Percentiles rank a stretch among this genome's conserved stretches.
These are phyloP conservation scores for Eutrigla gurnardus DNA, from an alignment of 2,797 vertebrate genomes.

Conservation along the genomic window DNA sequence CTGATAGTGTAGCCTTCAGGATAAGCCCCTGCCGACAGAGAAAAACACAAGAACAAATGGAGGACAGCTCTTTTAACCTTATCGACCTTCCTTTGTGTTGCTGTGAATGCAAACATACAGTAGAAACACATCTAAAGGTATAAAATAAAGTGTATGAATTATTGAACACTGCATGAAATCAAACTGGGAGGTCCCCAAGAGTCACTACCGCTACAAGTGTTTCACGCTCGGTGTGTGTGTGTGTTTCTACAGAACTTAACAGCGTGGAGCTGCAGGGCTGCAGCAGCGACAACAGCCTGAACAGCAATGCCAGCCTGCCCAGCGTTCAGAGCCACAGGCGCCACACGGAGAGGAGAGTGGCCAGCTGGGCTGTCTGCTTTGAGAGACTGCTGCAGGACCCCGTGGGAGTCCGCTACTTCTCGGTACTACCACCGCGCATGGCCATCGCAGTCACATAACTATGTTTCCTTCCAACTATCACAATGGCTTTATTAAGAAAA, in stretches of 20 bases:
- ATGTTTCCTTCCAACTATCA: background rate
- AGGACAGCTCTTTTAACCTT: background rate
- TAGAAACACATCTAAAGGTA: background rate
- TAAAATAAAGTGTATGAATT: background rate
- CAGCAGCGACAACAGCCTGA: constrained; percentile 94
- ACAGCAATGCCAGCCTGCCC: constrained; percentile 98
- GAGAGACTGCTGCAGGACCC: constrained; percentile 97
- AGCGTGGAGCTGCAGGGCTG: constrained; percentile 94
- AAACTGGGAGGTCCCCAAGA: background rate
- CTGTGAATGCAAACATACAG: background rate
- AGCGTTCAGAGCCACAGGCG: constrained; percentile 95
- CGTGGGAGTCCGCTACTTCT: constrained; percentile 94
- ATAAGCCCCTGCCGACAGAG: background rate
- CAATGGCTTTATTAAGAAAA: background rate
- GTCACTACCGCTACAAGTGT: background rate
- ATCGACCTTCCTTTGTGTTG: background rate
- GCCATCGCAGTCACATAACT: background rate
- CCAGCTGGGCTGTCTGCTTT: constrained; percentile 97
- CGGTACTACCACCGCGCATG: constrained; percentile 81
- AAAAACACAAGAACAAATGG: background rate
- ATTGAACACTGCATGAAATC: background rate
- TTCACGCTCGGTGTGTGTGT: constrained; percentile 13
- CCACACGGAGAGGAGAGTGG: constrained; percentile 92
- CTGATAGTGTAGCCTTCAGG: constrained; percentile 13
- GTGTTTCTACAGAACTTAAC: constrained; percentile 88